Base-by-base conservation (phyloP, 2,888 invertebrate genomes). In the Nudaria mundana region DNA sequence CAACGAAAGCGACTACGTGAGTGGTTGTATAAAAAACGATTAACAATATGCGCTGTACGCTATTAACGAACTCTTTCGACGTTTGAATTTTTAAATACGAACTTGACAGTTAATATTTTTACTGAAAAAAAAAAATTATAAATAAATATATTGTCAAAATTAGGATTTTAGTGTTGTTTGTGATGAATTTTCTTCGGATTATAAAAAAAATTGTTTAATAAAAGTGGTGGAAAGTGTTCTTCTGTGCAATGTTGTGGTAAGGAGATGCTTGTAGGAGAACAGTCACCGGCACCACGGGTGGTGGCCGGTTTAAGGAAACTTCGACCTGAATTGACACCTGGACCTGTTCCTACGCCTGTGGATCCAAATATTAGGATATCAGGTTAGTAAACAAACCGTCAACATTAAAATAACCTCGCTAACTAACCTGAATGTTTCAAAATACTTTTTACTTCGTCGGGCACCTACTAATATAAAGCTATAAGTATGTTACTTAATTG, bases 201-300 rank as follows among this genome's bases (percentile, higher is more conserved):
- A 42, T 41, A 3, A 20, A 4, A 45, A 55, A 63, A 56, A 63
- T 59, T 44, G 41, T 66, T 68, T 52, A 54, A 56, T 58, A 65
- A 66, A 53, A 62, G 56, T 76, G 70, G 67, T 76, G 78, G 74
- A 68, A 64, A 67, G 71, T 71, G 73, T 67, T 65, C 57, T 58
- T 61, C 53, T 53, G 67, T 79, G 76, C 67, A 63, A 79, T 86
- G 82, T 76, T 76, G 72, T 80, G 71, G 70, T 76, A 71, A 72
- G 75, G 81, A 69, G 66, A 87, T 87, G 87, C 81, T 87, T 63
- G 86, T 87, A 66, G 86, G 87, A 48, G 87, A 88, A 69, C 85
- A 79, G 54, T 82, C 87, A 56, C 87, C 87, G 84, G 87, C 87
- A 66, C 87, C 87, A 63, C 82, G 87, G 52, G 87, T 88, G 86